Evolutionary conservation across 2,113 vertebrate genomes (phyloP).

Genomic region (Bufo bufo): DNA sequence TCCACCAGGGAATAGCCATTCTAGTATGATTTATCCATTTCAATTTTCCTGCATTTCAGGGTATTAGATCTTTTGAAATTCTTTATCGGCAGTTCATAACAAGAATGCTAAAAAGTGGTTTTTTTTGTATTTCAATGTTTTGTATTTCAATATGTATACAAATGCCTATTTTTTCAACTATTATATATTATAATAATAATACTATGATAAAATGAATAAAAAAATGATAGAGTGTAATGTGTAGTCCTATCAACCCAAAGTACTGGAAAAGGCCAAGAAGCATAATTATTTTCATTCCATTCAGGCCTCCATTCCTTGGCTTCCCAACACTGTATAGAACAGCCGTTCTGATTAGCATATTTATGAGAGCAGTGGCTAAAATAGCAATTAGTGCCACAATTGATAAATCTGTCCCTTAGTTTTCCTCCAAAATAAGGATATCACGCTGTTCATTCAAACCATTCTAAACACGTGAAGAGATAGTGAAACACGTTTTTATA

Average conservation of each 20-base stretch:
- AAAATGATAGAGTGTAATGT: neutral
- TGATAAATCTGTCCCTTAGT: constrained; percentile 53
- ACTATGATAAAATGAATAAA: neutral
- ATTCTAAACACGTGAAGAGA: constrained; percentile 27
- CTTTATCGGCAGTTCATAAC: constrained; percentile 1
- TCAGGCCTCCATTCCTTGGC: constrained; percentile 34
- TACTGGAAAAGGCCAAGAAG: constrained; percentile 38
- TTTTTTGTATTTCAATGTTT: neutral
- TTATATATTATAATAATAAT: neutral
- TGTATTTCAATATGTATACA: neutral
- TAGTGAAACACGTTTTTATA: constrained; percentile 42
- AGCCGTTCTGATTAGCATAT: constrained; percentile 50
- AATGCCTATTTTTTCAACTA: neutral
- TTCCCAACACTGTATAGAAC: constrained; percentile 15
- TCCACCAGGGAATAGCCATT: constrained; percentile 43
- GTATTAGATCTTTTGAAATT: constrained; percentile 23
- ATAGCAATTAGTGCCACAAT: constrained; percentile 53
- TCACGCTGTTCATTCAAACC: constrained; percentile 38
- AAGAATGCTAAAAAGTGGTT: neutral
- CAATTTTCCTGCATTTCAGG: constrained; percentile 41
- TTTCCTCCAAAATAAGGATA: constrained; percentile 51
- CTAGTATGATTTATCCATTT: constrained; percentile 41
- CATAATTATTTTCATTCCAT: constrained; percentile 44
- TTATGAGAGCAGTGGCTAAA: constrained; percentile 54
- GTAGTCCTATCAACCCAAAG: neutral